Conservation (phyloP, 2,113 vertebrate species). For the Clarias batrachus region DNA sequence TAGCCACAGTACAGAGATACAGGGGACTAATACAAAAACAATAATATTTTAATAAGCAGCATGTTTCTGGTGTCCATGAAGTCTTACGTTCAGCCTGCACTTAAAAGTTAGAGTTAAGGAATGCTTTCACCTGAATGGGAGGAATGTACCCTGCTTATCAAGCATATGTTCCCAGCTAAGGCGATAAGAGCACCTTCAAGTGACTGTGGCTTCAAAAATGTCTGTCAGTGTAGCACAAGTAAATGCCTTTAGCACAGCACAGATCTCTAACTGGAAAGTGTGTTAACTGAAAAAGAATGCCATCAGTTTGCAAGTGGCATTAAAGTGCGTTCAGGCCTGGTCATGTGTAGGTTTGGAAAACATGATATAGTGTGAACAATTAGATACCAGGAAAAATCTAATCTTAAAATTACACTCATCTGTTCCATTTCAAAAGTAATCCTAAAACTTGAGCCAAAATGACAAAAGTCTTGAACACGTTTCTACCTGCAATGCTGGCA, state of each 20-base stretch:
- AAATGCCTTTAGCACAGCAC: neutral
- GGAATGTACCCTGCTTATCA: slow-evolving; percentile 51
- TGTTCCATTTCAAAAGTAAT: neutral
- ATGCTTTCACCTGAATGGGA: slow-evolving; percentile 25
- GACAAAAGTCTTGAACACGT: neutral
- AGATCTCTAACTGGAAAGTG: slow-evolving; percentile 13
- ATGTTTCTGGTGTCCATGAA: neutral
- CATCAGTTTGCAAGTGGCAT: neutral
- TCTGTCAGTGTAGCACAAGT: neutral
- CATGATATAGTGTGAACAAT: neutral
- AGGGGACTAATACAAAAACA: neutral
- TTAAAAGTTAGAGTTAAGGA: neutral
- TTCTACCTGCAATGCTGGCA: neutral
- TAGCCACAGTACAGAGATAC: neutral
- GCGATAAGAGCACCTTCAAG: slow-evolving; percentile 39
- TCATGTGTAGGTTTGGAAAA: neutral
- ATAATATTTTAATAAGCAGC: neutral
- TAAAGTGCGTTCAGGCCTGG: slow-evolving; percentile 22
- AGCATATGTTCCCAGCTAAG: slow-evolving; percentile 22
- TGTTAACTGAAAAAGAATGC: slow-evolving; percentile 31
- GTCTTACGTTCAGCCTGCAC: neutral
- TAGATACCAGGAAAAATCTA: neutral
- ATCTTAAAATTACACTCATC: neutral
- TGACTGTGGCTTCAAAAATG: slow-evolving; percentile 13
- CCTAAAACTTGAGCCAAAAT: neutral